Base-by-base conservation (phyloP, 2,888 invertebrate species). In the Eupithecia vulgata region DNA sequence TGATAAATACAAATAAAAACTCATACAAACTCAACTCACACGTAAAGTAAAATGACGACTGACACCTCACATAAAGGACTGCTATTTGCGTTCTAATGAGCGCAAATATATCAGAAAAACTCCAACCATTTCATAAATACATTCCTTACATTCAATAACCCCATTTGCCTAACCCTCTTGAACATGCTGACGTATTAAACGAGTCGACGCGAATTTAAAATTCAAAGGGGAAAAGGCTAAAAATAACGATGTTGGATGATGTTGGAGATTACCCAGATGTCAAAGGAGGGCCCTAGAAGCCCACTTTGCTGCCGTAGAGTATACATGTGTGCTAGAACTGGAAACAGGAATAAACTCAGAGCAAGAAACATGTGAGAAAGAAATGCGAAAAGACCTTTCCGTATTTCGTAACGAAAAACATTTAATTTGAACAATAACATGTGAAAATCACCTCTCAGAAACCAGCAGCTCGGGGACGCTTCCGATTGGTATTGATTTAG, bases 191-290 rank as follows among this genome's bases (percentile, higher is more conserved):
- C 61, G 40, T 40, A 52, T 21, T 61, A 69, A 69, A 61, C 57
- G 57, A 67, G 35, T 65, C 35, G 35, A 59, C 57, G 21, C 15
- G 45, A 70, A 74, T 57, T 68, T 64, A 59, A 74, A 70, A 66
- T 70, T 70, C 52, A 70, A 70, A 70, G 67, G 48, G 52, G 62
- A 70, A 75, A 76, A 72, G 65, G 67, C 67, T 73, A 71, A 73
- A 77, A 76, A 76, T 77, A 77, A 76, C 77, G 72, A 77, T 52
- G 72, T 71, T 72, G 48, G 40, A 69, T 76, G 71, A 77, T 48
- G 72, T 71, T 73, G 52, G 42, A 70, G 77, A 76, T 77, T 76
- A 76, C 59, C 69, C 70, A 64, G 66, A 72, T 52, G 72, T 79
- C 76, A 75, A 76, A 78, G 73, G 72, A 78, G 73, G 72, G 70